These are phyloP conservation scores for Dromius quadrimaculatus DNA, from an alignment of 2,888 invertebrate species.

Conservation along the genomic window DNA sequence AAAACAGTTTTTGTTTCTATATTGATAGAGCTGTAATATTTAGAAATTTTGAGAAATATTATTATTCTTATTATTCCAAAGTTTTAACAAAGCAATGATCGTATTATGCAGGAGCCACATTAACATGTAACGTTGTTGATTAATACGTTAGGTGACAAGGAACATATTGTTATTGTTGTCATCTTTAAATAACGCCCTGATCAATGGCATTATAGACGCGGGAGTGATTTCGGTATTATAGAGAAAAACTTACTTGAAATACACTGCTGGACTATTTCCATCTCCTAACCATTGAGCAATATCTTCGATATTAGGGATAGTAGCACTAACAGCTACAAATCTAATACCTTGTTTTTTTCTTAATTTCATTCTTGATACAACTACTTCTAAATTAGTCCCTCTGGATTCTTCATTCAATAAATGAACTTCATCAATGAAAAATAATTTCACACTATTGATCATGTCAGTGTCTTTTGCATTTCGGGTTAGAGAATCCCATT, in stretches of 20 bases:
- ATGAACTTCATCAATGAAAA: constrained; percentile 85
- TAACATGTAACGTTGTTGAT: too few species aligned
- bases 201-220: too few species aligned
- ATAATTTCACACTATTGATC: constrained; percentile 74
- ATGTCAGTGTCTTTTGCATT: constrained; percentile 77
- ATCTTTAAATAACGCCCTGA: too few species aligned
- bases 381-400: constrained; percentile 83
- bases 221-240: too few species aligned
- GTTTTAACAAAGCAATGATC: too few species aligned
- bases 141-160: too few species aligned
- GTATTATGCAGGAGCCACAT: too few species aligned
- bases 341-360: constrained; percentile 68
- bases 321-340: constrained; percentile 84
- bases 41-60: too few species aligned
- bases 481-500: constrained; percentile 86
- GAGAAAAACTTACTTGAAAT: constrained; percentile 68
- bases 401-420: constrained; percentile 78
- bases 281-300: constrained; percentile 79
- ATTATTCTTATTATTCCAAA: too few species aligned
- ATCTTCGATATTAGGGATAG: constrained; percentile 82
- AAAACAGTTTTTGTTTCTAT: too few species aligned
- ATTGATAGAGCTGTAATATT: too few species aligned
- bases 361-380: constrained; percentile 81
- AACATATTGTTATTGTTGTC: too few species aligned
- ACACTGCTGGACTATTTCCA: constrained; percentile 67